A percentile compares a stretch with the other conserved stretches of the same genome.
phyloP scores from a whole-genome alignment of 1,140 invertebrate genomes.

The Teleopsis dalmanni region DNA sequence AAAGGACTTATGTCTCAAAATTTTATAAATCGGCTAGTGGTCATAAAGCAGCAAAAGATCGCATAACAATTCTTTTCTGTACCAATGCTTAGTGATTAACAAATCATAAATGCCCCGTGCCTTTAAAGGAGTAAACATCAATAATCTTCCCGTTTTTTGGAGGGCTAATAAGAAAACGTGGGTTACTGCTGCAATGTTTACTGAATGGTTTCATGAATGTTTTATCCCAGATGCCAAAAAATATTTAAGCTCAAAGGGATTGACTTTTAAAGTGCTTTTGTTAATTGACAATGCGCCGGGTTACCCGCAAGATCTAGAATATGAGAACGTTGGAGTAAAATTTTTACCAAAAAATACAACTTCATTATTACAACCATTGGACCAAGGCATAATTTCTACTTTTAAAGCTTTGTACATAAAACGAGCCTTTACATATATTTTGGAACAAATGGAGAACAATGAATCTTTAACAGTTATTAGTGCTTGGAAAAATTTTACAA shows the following conservation, averaged over 20 bases:
- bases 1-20: conserved; percentile 39
- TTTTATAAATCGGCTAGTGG: conserved; percentile 39
- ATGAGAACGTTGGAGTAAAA: too few relatives aligned
- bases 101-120: background rate
- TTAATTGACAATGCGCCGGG: conserved; percentile 45
- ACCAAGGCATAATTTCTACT: too few relatives aligned
- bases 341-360: too few relatives aligned
- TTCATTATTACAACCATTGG: too few relatives aligned
- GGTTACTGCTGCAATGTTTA: conserved; percentile 33
- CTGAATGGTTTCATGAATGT: conserved; percentile 11
- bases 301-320: conserved; percentile 27
- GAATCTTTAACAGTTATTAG: too few relatives aligned
- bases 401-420: too few relatives aligned
- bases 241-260: conserved; percentile 32
- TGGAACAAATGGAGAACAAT: too few relatives aligned
- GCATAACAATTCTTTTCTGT: conserved; percentile 18
- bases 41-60: conserved; percentile 46
- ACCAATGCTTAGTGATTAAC: background rate
- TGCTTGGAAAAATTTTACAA: too few relatives aligned
- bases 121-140: conserved; percentile 2
- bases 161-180: conserved; percentile 37
- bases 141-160: conserved; percentile 39
- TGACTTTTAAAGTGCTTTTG: conserved; percentile 44
- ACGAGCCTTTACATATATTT: too few relatives aligned
- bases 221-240: conserved; percentile 30